A percentile compares a stretch with the other conserved stretches of the same genome.
phyloP scores from a whole-genome alignment of 2,113 vertebrate species.

The Ceratotherium simum region DNA sequence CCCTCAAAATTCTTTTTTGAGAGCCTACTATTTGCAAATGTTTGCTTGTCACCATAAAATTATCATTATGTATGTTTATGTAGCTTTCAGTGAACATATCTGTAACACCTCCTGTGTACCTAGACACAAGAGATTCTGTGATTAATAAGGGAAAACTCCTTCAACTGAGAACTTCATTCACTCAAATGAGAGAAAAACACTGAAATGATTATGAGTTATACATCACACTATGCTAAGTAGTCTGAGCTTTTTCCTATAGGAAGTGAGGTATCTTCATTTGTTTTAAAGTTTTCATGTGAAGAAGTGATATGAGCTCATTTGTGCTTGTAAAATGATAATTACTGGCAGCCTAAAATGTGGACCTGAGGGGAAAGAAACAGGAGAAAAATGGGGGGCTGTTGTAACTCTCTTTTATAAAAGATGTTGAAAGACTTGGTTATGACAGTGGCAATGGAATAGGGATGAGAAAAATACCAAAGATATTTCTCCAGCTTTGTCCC shows the following conservation, averaged over 20 bases:
- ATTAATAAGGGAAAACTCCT: not conserved
- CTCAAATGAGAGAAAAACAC: not conserved
- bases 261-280: not conserved
- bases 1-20: not conserved
- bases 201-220: not conserved
- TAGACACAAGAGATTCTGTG: not conserved
- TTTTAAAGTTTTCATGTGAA: slow-evolving; percentile 42
- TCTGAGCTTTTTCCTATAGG: not conserved
- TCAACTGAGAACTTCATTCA: not conserved
- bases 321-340: not conserved
- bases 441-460: not conserved
- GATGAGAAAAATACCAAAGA: not conserved
- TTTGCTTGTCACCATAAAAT: not conserved
- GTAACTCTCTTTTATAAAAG: not conserved
- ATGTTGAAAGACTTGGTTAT: not conserved
- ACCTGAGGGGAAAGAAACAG: not conserved
- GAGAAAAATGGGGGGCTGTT: not conserved
- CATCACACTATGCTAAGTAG: not conserved
- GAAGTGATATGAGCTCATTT: not conserved
- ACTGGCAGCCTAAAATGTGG: not conserved
- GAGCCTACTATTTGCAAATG: not conserved
- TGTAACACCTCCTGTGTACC: not conserved
- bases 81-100: not conserved
- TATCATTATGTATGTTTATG: not conserved
- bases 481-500: not conserved